Percentiles rank a stretch among this genome's conserved stretches.
phyloP scores from a whole-genome alignment of 2,888 invertebrate genomes.

The Myathropa florea region DNA sequence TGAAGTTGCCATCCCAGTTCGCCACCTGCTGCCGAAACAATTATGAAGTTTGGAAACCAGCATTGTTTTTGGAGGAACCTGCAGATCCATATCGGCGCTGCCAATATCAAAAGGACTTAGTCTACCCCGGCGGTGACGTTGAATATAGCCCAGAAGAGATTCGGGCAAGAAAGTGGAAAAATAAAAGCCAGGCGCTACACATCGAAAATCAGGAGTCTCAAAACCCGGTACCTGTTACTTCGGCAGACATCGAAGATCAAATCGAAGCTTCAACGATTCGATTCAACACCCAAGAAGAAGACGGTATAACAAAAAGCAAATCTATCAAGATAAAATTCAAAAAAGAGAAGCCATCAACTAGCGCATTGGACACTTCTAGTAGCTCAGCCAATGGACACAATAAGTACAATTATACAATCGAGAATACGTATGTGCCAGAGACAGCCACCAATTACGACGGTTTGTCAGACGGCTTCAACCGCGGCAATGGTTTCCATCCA shows the following conservation, averaged over 20 bases:
- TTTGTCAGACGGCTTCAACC: conserved; percentile 66
- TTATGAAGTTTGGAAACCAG: conserved; percentile 80
- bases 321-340: conserved; percentile 80
- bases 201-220: conserved; percentile 6
- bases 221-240: not conserved
- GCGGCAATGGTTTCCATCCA: conserved; percentile 77
- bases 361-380: conserved; percentile 39
- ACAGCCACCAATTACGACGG: conserved; percentile 50
- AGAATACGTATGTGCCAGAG: conserved; percentile 75
- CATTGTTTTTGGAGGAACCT: conserved; percentile 79
- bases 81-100: conserved; percentile 79
- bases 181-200: conserved; percentile 6
- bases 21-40: conserved; percentile 78
- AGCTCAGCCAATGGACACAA: conserved; percentile 75
- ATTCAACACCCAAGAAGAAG: conserved; percentile 77
- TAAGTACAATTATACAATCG: conserved; percentile 78
- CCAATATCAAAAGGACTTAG: conserved; percentile 78
- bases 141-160: conserved; percentile 80
- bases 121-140: conserved; percentile 78
- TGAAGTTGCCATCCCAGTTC: conserved; percentile 78
- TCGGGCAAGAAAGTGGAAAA: conserved; percentile 75
- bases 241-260: conserved; percentile 76
- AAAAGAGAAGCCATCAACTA: conserved; percentile 74
- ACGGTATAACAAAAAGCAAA: conserved; percentile 77
- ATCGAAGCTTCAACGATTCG: conserved; percentile 79